These are phyloP conservation scores for Pteropus alecto DNA, from an alignment of 2,113 vertebrate species.

Conservation along the genomic window DNA sequence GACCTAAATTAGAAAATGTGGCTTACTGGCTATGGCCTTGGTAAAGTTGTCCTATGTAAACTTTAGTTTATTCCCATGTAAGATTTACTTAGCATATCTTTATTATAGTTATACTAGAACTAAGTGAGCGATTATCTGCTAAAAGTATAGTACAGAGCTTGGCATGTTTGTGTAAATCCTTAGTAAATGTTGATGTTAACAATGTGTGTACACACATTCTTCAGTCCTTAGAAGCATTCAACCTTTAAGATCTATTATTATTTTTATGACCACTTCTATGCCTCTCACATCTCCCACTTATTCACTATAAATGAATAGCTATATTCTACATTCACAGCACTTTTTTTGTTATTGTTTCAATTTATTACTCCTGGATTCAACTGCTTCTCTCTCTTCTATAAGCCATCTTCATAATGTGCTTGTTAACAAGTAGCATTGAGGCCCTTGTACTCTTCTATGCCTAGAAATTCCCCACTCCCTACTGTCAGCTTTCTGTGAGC, in stretches of 20 bases:
- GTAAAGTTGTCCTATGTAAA: not conserved
- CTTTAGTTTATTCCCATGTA: not conserved
- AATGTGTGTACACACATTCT: not conserved
- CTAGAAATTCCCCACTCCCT: not conserved
- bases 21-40: not conserved
- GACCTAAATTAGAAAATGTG: not conserved
- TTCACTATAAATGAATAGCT: not conserved
- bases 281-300: not conserved
- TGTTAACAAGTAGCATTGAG: not conserved
- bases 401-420: not conserved
- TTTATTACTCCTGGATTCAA: not conserved
- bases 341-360: not conserved
- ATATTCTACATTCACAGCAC: not conserved
- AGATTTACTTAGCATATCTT: not conserved
- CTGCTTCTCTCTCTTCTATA: not conserved
- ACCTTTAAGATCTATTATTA: not conserved
- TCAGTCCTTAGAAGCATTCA: not conserved
- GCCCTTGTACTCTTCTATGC: not conserved
- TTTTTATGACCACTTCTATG: not conserved
- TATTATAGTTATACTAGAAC: not conserved
- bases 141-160: not conserved
- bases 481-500: not conserved
- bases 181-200: not conserved
- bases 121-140: not conserved
- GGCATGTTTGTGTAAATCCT: not conserved